Conservation (phyloP, 2,797 vertebrate genomes). For the Anabas testudineus region DNA sequence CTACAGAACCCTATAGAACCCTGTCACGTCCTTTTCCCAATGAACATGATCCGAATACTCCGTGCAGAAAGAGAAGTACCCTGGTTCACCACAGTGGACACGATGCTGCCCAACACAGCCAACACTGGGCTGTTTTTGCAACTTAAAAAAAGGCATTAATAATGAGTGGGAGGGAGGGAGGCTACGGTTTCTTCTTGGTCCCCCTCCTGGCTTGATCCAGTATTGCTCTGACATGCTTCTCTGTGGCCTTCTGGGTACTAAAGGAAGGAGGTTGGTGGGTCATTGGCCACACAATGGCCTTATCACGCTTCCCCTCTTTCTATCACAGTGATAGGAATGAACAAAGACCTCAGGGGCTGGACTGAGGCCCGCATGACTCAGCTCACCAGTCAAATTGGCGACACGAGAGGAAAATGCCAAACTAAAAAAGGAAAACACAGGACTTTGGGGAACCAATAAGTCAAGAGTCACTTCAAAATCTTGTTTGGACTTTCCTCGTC, state of each 20-base stretch:
- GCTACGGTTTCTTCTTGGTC: slow-evolving; percentile 37
- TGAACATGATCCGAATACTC: slow-evolving; percentile 57
- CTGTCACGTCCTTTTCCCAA: slow-evolving; percentile 47
- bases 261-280: slow-evolving; percentile 37
- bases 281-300: slow-evolving; percentile 45
- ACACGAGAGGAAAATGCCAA: slow-evolving; percentile 42
- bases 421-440: not conserved
- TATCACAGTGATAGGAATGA: slow-evolving; percentile 83
- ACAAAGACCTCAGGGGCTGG: slow-evolving; percentile 42
- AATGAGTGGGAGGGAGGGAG: slow-evolving; percentile 38
- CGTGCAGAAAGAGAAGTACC: slow-evolving; percentile 61
- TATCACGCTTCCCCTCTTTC: slow-evolving; percentile 36
- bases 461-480: slow-evolving; percentile 8
- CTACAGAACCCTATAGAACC: slow-evolving; percentile 66
- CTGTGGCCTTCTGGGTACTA: slow-evolving; percentile 65
- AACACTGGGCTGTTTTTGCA: slow-evolving; percentile 30
- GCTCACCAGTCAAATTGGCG: slow-evolving; percentile 12
- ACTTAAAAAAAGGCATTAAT: slow-evolving; percentile 38
- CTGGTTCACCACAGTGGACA: slow-evolving; percentile 60
- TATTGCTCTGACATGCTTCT: slow-evolving; percentile 74
- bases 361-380: slow-evolving; percentile 30
- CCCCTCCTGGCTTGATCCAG: slow-evolving; percentile 32
- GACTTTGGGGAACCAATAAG: slow-evolving; percentile 6
- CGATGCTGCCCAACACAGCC: slow-evolving; percentile 42
- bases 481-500: slow-evolving; percentile 14